Base-by-base conservation (phyloP, 2,797 vertebrate species). In the Clarias laeviceps region DNA sequence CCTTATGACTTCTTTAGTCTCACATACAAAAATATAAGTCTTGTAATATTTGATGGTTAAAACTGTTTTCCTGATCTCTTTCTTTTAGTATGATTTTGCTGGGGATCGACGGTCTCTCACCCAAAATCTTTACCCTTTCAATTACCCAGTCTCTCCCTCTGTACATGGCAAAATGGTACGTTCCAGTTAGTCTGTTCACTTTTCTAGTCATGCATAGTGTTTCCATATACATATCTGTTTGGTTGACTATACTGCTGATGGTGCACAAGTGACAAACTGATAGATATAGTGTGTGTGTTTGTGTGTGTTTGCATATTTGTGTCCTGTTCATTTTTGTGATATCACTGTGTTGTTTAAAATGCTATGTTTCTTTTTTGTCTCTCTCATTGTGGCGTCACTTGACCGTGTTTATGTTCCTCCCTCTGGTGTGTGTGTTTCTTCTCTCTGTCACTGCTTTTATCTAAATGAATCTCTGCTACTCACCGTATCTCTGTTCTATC, bases 91-190 rank as follows among this genome's bases (percentile, higher is more conserved):
- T 84, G 97, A 98, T 92, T 97, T 96, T 87, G 93, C 97, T 93
- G 97, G 97, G 18, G 96, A 97, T 92, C 95, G 97, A 88, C 94
- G 96, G 87, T 98, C 97, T 5, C 82, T 97, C 89, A 96, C 94
- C 3, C 95, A 96, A 65, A 97, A 96, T 91, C 86, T 97, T 91
- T 97, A 96, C 89, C 95, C 96, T 0, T 96, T 95, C 95, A 97
- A 95, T 95, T 98, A 97, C 94, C 96, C 97, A 1, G 95, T 94
- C 18, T 98, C 97, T 82, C 97, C 97, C 86, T 97, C 95, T 50
- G 94, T 97, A 88, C 97, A 97, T 24, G 96, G 94, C 94, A 98
- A 97, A 93, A 98, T 98, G 98, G 98, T 99, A 97, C 0, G 96
- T 95, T 61, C 15, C 68, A 68, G 6, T 66, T 40, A 82, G 66